phyloP scores from a whole-genome alignment of 2,113 vertebrate genomes.

The Centropus bengalensis region DNA sequence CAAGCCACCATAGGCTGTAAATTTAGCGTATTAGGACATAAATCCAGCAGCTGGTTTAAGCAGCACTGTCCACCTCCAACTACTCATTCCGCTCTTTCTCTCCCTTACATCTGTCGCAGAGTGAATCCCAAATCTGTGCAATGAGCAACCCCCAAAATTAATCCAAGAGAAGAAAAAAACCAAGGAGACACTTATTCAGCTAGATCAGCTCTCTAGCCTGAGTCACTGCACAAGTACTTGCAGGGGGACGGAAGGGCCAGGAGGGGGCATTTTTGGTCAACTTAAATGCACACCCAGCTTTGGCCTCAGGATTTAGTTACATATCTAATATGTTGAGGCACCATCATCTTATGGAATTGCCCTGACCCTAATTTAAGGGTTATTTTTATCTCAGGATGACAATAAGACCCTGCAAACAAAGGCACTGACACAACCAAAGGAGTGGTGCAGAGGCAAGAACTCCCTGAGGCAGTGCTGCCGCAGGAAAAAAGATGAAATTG shows the following conservation, averaged over 20 bases:
- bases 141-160: not conserved
- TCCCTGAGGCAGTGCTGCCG: not conserved
- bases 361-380: not conserved
- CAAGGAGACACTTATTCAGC: not conserved
- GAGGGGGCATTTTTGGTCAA: conserved; percentile 66
- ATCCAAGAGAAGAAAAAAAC: not conserved
- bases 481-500: not conserved
- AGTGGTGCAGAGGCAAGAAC: not conserved
- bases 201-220: not conserved
- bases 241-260: conserved; percentile 52
- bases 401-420: not conserved
- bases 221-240: not conserved
- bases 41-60: conserved; percentile 3
- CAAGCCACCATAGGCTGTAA: not conserved
- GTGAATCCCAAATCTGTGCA: not conserved
- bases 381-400: not conserved
- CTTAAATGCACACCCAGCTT: not conserved
- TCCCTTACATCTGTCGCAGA: not conserved
- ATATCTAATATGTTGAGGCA: not conserved
- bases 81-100: not conserved
- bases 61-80: not conserved
- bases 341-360: not conserved
- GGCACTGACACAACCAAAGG: not conserved
- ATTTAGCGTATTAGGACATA: not conserved
- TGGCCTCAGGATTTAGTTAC: not conserved